Evolutionary conservation across 2,888 invertebrate genomes (phyloP), one percentile per base, ranked within the genome.

Genomic region (Drosophila hamatofila): DNA sequence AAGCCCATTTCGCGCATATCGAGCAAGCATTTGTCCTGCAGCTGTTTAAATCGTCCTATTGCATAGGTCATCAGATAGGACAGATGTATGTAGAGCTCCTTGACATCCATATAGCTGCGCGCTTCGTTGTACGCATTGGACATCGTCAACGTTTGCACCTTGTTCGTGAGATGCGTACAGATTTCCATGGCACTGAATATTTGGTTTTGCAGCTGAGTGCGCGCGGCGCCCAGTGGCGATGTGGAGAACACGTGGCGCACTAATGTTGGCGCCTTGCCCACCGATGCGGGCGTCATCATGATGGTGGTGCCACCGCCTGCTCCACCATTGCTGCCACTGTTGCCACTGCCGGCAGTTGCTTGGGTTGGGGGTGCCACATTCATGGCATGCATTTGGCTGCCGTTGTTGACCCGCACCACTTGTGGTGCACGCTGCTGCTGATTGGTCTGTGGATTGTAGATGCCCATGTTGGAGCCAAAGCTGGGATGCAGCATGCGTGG

Each of bases 61-160:
- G 93, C 92, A 64, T 93, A 93, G 0, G 93, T 92, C 65, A 92
- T 89, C 42, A 93, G 71, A 68, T 93, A 93, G 3, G 93, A 93
- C 14, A 93, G 77, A 80, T 93, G 93, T 57, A 93, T 92, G 52
- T 93, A 92, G 3, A 93, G 78, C 64, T 93, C 93, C 65, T 93
- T 93, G 6, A 93, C 90, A 79, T 93, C 93, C 39, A 90, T 81
- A 65, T 89, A 90, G 65, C 85, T 92, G 23, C 88, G 89, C 0
- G 91, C 93, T 56, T 91, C 90, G 72, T 92, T 93, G 64, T 93
- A 93, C 0, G 93, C 92, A 83, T 93, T 93, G 44, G 93, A 92
- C 72, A 92, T 92, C 18, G 93, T 93, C 3, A 93, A 78, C 0
- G 93, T 93, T 56, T 92, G 91, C 27, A 93, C 88, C 63, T 93